phyloP scores from a whole-genome alignment of 2,888 invertebrate genomes.

The Emmelina monodactyla region DNA sequence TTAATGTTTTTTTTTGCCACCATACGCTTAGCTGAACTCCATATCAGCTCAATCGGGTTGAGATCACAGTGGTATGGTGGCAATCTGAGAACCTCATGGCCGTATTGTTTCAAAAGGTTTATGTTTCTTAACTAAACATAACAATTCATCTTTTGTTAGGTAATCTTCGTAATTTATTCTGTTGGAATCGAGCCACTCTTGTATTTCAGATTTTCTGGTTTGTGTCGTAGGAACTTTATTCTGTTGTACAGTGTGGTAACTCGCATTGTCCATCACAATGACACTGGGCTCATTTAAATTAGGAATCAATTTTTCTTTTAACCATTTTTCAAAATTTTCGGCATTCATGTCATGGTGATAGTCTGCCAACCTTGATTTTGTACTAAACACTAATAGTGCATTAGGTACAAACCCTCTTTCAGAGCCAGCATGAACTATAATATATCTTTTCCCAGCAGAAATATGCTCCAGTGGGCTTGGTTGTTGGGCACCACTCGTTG shows the following conservation, averaged over 20 bases:
- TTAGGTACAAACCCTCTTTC: slow-evolving; percentile 14
- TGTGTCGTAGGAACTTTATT: slow-evolving; percentile 13
- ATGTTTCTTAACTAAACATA: slow-evolving; percentile 14
- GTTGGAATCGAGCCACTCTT: slow-evolving; percentile 14
- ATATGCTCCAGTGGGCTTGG: slow-evolving; percentile 7
- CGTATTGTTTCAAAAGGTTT: slow-evolving; percentile 14
- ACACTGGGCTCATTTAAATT: slow-evolving; percentile 13
- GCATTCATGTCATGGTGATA: slow-evolving; percentile 6
- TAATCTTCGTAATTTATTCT: slow-evolving; percentile 13
- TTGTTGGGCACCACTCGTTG: slow-evolving; percentile 10
- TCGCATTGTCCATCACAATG: slow-evolving; percentile 14
- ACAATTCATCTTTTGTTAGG: slow-evolving; percentile 13
- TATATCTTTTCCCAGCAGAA: slow-evolving; percentile 13
- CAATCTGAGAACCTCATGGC: slow-evolving; percentile 14
- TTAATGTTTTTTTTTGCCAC: slow-evolving; percentile 13
- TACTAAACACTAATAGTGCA: slow-evolving; percentile 11
- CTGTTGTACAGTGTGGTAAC: slow-evolving; percentile 11
- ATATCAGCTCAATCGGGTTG: slow-evolving; percentile 13
- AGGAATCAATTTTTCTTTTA: slow-evolving; percentile 12
- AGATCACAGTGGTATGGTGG: slow-evolving; percentile 14
- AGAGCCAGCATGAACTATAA: slow-evolving; percentile 16
- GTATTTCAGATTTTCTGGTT: slow-evolving; percentile 8
- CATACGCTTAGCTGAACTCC: slow-evolving; percentile 14
- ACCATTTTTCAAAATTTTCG: slow-evolving; percentile 13
- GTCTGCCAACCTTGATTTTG: slow-evolving; percentile 7